Percentiles rank a stretch among this genome's conserved stretches.
Evolutionary conservation across 2,888 invertebrate species (phyloP).

Genomic region (Xanthostigma xanthostigma): DNA sequence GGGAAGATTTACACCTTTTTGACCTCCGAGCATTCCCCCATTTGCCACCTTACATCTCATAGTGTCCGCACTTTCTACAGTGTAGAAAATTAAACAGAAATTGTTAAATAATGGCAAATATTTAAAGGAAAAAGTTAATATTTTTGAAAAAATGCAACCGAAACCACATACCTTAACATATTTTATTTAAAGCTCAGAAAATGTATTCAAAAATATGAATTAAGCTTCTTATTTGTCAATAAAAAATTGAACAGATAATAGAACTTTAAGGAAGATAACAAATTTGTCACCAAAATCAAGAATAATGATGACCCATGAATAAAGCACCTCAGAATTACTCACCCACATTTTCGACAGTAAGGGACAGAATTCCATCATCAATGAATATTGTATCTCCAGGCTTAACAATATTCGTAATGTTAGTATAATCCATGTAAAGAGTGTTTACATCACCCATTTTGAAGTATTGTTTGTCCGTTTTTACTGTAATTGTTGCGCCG

Average conservation of each 20-base stretch:
- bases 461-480: constrained; percentile 35
- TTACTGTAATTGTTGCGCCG: constrained; percentile 30
- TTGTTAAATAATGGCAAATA: not conserved
- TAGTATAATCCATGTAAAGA: constrained; percentile 37
- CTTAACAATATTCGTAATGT: constrained; percentile 32
- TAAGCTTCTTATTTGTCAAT: not conserved
- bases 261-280: too few relatives aligned
- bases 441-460: constrained; percentile 38
- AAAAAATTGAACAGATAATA: too few relatives aligned
- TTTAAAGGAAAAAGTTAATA: not conserved
- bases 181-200: constrained; percentile 29
- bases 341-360: constrained; percentile 54
- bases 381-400: constrained; percentile 34
- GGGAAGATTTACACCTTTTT: constrained; percentile 36
- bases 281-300: too few relatives aligned
- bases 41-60: constrained; percentile 35
- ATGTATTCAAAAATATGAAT: constrained; percentile 48
- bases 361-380: constrained; percentile 57
- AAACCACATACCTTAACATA: not conserved
- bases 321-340: constrained; percentile 12
- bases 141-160: not conserved
- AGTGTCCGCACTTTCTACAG: constrained; percentile 27
- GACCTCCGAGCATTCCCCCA: constrained; percentile 36
- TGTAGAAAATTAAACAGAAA: constrained; percentile 26
- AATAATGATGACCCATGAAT: too few relatives aligned